Evolutionary conservation across 2,888 invertebrate genomes (phyloP), one percentile per base, ranked within the genome.

Genomic region (Teinopalpus imperialis): DNA sequence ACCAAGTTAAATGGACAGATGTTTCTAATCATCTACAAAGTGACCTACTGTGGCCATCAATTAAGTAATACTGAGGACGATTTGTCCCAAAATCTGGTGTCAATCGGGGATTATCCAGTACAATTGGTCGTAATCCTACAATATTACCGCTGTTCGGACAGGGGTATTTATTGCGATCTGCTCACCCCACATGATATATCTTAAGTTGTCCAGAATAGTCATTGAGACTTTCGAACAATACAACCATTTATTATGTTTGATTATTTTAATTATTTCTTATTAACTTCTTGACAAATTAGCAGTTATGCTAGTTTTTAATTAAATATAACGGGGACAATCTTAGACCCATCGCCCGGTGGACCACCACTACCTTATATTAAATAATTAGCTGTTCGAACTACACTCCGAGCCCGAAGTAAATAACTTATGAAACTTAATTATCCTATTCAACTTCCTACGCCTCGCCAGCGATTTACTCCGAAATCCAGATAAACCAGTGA

Each of bases 101-200:
- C 81, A 69, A 81, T 81, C 65, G 81, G 61, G 77, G 74, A 81
- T 82, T 81, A 82, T 74, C 74, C 63, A 53, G 52, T 49, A 65
- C 74, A 72, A 81, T 79, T 69, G 77, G 52, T 48, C 52, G 65
- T 78, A 79, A 80, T 76, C 77, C 75, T 65, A 68, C 72, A 72
- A 75, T 70, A 75, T 66, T 73, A 63, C 58, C 49, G 49, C 56
- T 49, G 47, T 43, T 47, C 40, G 56, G 66, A 58, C 64, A 56
- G 58, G 61, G 14, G 34, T 80, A 81, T 81, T 81, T 80, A 78
- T 75, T 60, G 64, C 61, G 55, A 63, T 48, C 49, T 68, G 74
- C 71, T 65, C 72, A 73, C 72, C 73, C 73, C 57, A 62, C 49
- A 48, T 62, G 40, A 69, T 69, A 53, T 57, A 53, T 69, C 65